Base-by-base conservation (phyloP, 2,888 invertebrate genomes). In the Helobdella robusta region DNA sequence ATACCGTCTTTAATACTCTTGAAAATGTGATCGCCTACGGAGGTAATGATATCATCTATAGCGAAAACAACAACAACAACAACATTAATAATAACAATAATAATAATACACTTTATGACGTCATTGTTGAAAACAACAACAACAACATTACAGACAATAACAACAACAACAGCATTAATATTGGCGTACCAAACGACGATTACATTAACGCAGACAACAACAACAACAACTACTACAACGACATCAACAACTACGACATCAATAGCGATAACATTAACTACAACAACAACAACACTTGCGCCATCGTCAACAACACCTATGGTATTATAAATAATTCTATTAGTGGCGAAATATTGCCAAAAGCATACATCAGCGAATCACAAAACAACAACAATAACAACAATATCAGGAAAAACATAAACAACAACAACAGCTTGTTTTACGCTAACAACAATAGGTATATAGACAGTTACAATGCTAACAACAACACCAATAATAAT, bases 281-380 rank as follows among this genome's bases (percentile, higher is more conserved):
- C 50, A 50, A 50, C 50, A 23, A 18, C 50, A 50, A 50, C 50
- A 50, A 50, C 50, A 50, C 25, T 50, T n/a, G 25, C 50, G 25
- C 5, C 18, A 18, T 6, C 18, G n/a, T 23, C 50, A 50, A 50
- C 50, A 8, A 50, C 50, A 50, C n/a, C 50, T 23, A 50, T 25
- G 25, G 8, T 40, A 18, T 15, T 40, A 8, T 15, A 15, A 15
- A 40, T 40, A 40, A 40, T 15, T 15, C 8, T 40, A 40, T 15
- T 40, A 18, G 18, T 40, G 40, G 11, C 18, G 40, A 8, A 40
- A 40, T n/a, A n/a, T n/a, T n/a, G n/a, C n/a, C n/a, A n/a, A n/a
- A n/a, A n/a, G n/a, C n/a, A n/a, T n/a, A n/a, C n/a, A n/a, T n/a
- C n/a, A n/a, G n/a, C n/a, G n/a, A n/a, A 8, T 15, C 40, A 18